Conservation (phyloP, 2,797 vertebrate genomes). For the Tympanoctomys barrerae region DNA sequence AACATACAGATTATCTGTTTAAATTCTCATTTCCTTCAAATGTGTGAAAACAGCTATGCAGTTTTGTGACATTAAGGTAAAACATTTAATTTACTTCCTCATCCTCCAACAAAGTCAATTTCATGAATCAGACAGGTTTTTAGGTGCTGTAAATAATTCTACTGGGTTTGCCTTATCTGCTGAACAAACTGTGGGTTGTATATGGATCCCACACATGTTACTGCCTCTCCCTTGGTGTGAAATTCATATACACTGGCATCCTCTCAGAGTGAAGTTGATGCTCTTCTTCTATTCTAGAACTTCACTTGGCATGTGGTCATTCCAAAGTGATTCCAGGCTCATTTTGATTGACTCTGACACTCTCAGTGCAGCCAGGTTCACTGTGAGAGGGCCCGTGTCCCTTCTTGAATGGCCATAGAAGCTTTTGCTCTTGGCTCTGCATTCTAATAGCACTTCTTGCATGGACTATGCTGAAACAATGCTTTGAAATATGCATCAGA, state of each 20-base stretch:
- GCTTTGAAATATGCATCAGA: conserved; percentile 73
- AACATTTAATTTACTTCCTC: conserved; percentile 53
- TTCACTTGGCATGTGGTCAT: conserved; percentile 47
- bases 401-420: conserved; percentile 75
- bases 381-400: conserved; percentile 74
- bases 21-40: conserved; percentile 43
- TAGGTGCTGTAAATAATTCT: conserved; percentile 47
- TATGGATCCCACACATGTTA: conserved; percentile 81
- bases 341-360: conserved; percentile 64
- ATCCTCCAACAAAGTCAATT: conserved; percentile 37
- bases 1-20: not conserved
- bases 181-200: conserved; percentile 47
- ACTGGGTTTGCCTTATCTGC: conserved; percentile 56
- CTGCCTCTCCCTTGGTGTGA: conserved; percentile 77
- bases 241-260: conserved; percentile 76
- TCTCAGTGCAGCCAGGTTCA: conserved; percentile 63
- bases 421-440: conserved; percentile 81
- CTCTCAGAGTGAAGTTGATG: conserved; percentile 86
- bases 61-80: conserved; percentile 60
- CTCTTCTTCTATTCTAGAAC: conserved; percentile 26
- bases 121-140: conserved; percentile 38
- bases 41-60: conserved; percentile 2
- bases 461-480: conserved; percentile 83
- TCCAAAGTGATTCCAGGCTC: conserved; percentile 45
- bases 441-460: conserved; percentile 85